Conservation (phyloP, 1,140 invertebrate species). For the Achatina immaculata region DNA sequence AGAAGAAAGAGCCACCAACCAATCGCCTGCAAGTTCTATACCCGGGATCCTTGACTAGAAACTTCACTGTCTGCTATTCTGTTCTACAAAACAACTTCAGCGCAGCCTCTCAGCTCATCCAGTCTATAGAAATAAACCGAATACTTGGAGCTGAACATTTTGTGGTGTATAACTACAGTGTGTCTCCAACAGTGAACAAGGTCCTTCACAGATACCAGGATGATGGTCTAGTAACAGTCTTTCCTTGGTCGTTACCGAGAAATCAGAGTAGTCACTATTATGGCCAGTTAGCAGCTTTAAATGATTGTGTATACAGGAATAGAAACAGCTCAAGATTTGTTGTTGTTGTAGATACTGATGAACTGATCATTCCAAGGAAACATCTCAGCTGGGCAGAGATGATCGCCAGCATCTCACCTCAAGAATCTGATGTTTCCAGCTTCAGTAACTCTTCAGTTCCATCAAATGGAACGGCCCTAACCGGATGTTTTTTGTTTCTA, state of each 20-base stretch:
- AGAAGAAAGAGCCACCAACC: neutral
- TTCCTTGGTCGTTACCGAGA: conserved; percentile 72
- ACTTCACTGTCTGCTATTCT: conserved; percentile 20
- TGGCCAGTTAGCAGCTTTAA: neutral
- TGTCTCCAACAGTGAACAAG: neutral
- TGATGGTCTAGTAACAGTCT: conserved; percentile 10
- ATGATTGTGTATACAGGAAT: conserved; percentile 23
- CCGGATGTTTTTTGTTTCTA: neutral
- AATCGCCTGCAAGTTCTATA: neutral
- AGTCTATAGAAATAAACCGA: conserved; percentile 24
- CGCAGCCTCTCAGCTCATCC: neutral
- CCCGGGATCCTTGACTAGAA: neutral
- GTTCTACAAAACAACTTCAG: neutral
- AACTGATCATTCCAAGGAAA: conserved; percentile 3
- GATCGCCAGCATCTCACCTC: neutral
- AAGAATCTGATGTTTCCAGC: neutral
- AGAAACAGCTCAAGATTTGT: conserved; percentile 1
- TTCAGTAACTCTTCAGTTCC: neutral
- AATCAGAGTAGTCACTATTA: neutral
- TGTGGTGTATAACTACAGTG: conserved; percentile 24
- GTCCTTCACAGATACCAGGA: neutral
- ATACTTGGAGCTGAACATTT: conserved; percentile 24
- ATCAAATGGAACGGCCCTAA: neutral
- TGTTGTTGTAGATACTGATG: conserved; percentile 1
- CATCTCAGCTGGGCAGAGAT: neutral